Percentiles rank a stretch among this genome's conserved stretches.
Conservation (phyloP, 2,888 invertebrate genomes). For the Willowsia nigromaculata region DNA sequence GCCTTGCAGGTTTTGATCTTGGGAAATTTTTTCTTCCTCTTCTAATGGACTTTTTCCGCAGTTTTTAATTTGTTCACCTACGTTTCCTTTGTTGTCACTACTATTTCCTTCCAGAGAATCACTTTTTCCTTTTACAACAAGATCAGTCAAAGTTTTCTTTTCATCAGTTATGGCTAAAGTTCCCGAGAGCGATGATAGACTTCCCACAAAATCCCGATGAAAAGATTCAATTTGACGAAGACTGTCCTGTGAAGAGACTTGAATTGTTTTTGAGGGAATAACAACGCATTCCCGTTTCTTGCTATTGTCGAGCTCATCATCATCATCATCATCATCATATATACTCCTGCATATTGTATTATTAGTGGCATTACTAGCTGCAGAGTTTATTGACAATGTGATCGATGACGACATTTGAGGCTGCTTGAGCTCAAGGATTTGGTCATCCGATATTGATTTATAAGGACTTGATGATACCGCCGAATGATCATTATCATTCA, state of each 20-base stretch:
- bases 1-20: background rate
- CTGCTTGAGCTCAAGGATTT: background rate
- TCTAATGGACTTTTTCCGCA: background rate
- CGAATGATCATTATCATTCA: too few species aligned
- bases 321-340: too few species aligned
- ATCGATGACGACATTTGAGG: background rate
- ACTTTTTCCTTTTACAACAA: background rate
- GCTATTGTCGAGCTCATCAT: background rate
- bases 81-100: background rate
- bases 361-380: too few species aligned
- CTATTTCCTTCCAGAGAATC: background rate
- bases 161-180: background rate
- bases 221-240: conserved; percentile 39
- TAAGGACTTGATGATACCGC: too few species aligned
- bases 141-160: background rate
- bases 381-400: background rate
- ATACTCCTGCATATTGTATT: too few species aligned
- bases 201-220: conserved; percentile 32
- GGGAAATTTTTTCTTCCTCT: background rate
- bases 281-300: background rate
- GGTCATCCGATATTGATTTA: conserved; percentile 6
- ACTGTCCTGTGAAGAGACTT: background rate
- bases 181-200: background rate
- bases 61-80: conserved; percentile 7
- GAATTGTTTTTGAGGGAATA: background rate